Evolutionary conservation across 2,797 vertebrate genomes (phyloP), one percentile per base, ranked within the genome.

Genomic region (Odontamblyopus rebecca): DNA sequence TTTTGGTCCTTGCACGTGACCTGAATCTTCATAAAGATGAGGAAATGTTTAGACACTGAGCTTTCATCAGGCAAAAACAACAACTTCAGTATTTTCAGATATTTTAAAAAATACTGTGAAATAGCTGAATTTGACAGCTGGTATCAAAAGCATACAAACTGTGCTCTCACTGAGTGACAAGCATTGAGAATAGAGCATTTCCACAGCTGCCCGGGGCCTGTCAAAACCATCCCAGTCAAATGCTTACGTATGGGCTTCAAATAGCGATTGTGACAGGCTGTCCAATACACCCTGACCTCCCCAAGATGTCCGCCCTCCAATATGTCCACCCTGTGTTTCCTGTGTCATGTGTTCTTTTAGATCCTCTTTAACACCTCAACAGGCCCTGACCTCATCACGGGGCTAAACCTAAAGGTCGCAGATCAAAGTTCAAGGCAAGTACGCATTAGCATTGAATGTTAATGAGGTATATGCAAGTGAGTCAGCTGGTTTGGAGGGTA

Each of bases 281-380:
- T 78, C 48, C 76, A 62, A 73, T 86, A 30, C 70, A 70, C 66
- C 15, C 29, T 85, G 86, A 85, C 84, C 81, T 41, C 29, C 16
- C 26, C 13, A 29, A 30, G 26, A 32, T 71, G 68, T 75, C 79
- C 77, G 82, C 79, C 77, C 62, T 30, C 66, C 59, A 66, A 68
- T 71, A 32, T 74, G 50, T 83, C 84, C 83, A 87, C 76, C 59
- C 78, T 81, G 84, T 72, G 76, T 80, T 85, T 80, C 77, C 69
- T 38, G 65, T 79, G 78, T 88, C 84, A 73, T 89, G 82, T 81
- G 59, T 79, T 87, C 85, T 76, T 88, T 93, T 90, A 89, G 87
- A 87, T 90, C 87, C 89, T 93, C 88, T 90, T 91, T 90, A 91
- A 93, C 92, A 91, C 87, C 77, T 89, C 89, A 26, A 63, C 77